Conservation (phyloP, 2,888 invertebrate species). For the Resseliella maxima region DNA sequence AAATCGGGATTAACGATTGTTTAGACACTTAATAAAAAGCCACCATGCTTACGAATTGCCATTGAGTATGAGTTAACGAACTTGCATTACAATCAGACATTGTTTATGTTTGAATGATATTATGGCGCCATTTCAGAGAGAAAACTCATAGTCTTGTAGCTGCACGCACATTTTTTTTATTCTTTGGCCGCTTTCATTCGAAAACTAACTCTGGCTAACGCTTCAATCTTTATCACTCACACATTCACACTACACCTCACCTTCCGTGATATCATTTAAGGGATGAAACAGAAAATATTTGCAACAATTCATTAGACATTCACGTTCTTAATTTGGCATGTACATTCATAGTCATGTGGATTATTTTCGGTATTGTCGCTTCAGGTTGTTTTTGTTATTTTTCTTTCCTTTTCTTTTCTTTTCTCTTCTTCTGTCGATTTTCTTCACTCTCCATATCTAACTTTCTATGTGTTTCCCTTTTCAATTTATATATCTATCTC, state of each 20-base stretch:
- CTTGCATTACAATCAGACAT: not conserved
- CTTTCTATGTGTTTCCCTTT: too few species aligned
- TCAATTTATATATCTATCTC: too few species aligned
- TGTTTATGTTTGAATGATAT: not conserved
- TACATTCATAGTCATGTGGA: not conserved
- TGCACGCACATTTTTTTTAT: not conserved
- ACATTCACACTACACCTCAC: not conserved
- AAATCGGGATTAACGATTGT: not conserved
- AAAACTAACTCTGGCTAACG: not conserved
- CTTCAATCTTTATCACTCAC: not conserved
- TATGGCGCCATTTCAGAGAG: not conserved
- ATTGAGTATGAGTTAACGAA: not conserved
- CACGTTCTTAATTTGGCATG: not conserved
- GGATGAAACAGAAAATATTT: not conserved
- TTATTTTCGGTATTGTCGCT: slow-evolving; percentile 2
- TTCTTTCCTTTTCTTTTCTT: too few species aligned
- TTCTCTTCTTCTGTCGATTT: too few species aligned
- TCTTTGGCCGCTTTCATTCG: not conserved
- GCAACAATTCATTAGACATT: not conserved
- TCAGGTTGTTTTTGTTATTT: not conserved
- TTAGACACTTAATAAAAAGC: slow-evolving; percentile 11
- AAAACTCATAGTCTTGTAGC: not conserved
- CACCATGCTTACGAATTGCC: not conserved
- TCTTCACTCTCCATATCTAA: too few species aligned
- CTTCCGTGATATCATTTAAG: too few species aligned